Conservation (phyloP, 2,888 invertebrate species). For the Aphodius sticticus region DNA sequence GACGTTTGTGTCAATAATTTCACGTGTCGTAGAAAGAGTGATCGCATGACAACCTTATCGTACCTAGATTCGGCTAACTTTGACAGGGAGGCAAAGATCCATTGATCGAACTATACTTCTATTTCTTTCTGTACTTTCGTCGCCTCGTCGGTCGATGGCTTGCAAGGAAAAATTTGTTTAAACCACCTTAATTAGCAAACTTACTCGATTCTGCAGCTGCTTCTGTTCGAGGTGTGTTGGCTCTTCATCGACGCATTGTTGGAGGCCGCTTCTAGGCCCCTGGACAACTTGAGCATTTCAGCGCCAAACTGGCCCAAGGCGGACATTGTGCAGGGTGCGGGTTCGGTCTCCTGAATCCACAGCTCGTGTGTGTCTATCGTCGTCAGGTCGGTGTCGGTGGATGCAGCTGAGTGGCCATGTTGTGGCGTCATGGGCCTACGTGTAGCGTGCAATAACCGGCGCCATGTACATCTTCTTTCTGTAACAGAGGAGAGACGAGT, state of each 20-base stretch:
- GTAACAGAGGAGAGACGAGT: constrained; percentile 34
- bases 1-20: too few species aligned
- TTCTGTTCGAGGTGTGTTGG: constrained; percentile 30
- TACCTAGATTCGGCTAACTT: too few species aligned
- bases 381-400: constrained; percentile 85
- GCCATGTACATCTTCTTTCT: constrained; percentile 84
- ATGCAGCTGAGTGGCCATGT: constrained; percentile 74
- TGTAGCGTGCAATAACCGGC: constrained; percentile 68
- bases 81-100: too few species aligned
- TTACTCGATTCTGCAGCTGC: constrained; percentile 46
- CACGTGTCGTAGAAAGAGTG: too few species aligned
- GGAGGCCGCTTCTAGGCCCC: constrained; percentile 77
- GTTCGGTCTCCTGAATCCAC: constrained; percentile 75
- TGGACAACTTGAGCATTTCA: constrained; percentile 84
- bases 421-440: constrained; percentile 61
- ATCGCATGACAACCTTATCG: too few species aligned
- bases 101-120: too few species aligned
- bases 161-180: too few species aligned
- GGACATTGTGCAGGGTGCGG: constrained; percentile 83
- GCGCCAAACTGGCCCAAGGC: constrained; percentile 87
- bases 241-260: constrained; percentile 38
- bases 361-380: constrained; percentile 84
- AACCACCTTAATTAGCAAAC: constrained; percentile 21
- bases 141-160: too few species aligned
- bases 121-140: too few species aligned